Evolutionary conservation across 2,888 invertebrate species (phyloP), one percentile per base, ranked within the genome.

Genomic region (Pyralis farinalis): DNA sequence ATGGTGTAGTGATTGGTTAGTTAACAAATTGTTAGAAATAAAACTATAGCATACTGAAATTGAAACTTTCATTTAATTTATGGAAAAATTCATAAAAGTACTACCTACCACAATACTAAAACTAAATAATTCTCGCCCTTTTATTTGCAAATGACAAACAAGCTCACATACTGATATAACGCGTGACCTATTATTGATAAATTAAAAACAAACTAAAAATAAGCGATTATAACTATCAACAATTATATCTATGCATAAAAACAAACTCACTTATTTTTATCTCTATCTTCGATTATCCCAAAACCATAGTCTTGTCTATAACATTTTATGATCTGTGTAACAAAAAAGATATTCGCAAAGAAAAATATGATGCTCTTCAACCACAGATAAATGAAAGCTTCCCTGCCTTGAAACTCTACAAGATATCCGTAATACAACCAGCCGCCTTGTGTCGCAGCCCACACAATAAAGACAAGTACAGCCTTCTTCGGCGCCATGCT

Each of bases 361-460:
- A 98, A 97, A 71, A 99, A 98, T 1, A 95, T 75, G 3, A 97
- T 83, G 29, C 97, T 91, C 52, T 96, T 94, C 7, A 95, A 58
- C 94, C 98, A 99, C 56, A 99, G 92, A 55, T 92, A 92, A 30
- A 94, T 70, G 70, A 97, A 98, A 0, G 96, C 95, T 70, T 97
- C 94, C 50, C 92, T 83, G 6, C 95, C 94, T 62, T 93, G 91
- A 77, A 98, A 99, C 75, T 99, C 99, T 25, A 99, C 84, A 33
- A 95, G 88, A 84, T 98, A 99, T 0, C 99, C 99, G 29, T 94
- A 93, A 28, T 94, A 83, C 7, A 99, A 87, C 99, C 99, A 99
- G 0, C 95, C 77, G 0, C 88, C 93, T 88, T 99, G 98, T 1
- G 94, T 92, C 0, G 86, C 53, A 7, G 93, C 60, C 96, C 96